These are phyloP conservation scores for Tetanocera ferruginea DNA, from an alignment of 2,888 invertebrate genomes.

Conservation along the genomic window DNA sequence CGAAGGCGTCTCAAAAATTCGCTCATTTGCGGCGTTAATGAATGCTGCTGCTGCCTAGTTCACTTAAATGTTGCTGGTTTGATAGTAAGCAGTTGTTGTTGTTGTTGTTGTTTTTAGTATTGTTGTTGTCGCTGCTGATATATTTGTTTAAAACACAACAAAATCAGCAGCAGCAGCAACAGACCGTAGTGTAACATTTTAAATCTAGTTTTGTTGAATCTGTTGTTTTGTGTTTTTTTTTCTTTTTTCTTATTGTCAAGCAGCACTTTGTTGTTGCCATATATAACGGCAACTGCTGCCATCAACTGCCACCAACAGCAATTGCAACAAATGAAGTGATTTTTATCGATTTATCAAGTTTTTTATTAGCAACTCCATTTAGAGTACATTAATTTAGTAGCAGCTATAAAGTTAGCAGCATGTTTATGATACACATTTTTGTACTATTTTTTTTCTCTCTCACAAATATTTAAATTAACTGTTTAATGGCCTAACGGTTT, in stretches of 20 bases:
- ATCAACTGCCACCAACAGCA: not conserved
- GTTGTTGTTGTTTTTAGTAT: not conserved
- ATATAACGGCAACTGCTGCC: not conserved
- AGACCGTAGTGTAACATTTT: not conserved
- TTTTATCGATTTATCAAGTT: constrained; percentile 16
- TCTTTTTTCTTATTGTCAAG: not conserved
- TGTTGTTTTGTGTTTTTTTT: not conserved
- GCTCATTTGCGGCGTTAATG: not conserved
- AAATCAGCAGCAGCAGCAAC: not conserved
- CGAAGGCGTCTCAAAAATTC: constrained; percentile 2
- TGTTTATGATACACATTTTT: not conserved
- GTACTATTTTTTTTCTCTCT: not conserved
- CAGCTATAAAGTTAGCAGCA: not conserved
- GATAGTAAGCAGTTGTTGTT: not conserved
- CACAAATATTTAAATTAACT: too few relatives aligned
- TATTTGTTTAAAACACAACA: not conserved
- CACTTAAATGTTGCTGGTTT: not conserved
- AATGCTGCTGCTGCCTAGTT: not conserved
- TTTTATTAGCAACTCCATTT: not conserved
- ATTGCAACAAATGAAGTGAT: constrained; percentile 6
- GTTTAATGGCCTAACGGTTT: too few relatives aligned
- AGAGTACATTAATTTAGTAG: not conserved
- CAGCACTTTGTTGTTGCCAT: too few relatives aligned
- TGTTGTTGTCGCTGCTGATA: not conserved
- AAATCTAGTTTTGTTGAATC: not conserved